These are phyloP conservation scores for Pelodytes ibericus DNA, from an alignment of 2,797 vertebrate species.

Conservation along the genomic window DNA sequence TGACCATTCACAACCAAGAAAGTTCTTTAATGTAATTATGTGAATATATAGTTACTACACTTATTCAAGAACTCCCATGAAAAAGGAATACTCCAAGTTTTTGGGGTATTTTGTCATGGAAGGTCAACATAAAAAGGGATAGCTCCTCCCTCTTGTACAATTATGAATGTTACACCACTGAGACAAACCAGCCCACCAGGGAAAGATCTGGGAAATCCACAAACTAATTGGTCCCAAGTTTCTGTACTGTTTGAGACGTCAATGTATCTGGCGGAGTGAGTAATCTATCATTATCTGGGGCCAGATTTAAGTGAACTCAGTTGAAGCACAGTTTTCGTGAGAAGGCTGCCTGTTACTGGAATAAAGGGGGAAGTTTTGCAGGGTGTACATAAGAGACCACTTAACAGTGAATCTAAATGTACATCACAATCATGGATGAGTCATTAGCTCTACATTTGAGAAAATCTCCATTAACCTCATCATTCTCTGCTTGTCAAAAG, in stretches of 20 bases:
- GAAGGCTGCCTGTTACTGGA: background rate
- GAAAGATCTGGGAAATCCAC: slow-evolving; percentile 1
- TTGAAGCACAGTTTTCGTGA: slow-evolving; percentile 14
- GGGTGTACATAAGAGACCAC: background rate
- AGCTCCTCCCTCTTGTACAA: too few relatives aligned
- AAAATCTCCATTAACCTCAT: background rate
- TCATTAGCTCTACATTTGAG: background rate
- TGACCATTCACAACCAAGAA: too few relatives aligned
- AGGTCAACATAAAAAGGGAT: too few relatives aligned
- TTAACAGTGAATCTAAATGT: background rate
- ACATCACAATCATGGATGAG: background rate
- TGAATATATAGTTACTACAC: too few relatives aligned
- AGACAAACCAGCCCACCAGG: slow-evolving; percentile 13
- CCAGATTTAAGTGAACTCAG: slow-evolving; percentile 45
- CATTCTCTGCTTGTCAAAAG: background rate
- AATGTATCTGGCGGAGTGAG: slow-evolving; percentile 30
- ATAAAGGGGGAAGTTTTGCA: background rate
- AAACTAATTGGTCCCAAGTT: slow-evolving; percentile 20
- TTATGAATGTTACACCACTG: background rate
- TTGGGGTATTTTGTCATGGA: too few relatives aligned
- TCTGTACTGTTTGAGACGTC: slow-evolving; percentile 46
- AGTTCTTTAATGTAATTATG: too few relatives aligned
- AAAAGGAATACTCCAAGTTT: too few relatives aligned
- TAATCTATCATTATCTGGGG: slow-evolving; percentile 45
- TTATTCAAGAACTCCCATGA: too few relatives aligned